Evolutionary conservation across 1,140 invertebrate genomes (phyloP), one percentile per base, ranked within the genome.

Genomic region (Pectinophora gossypiella): DNA sequence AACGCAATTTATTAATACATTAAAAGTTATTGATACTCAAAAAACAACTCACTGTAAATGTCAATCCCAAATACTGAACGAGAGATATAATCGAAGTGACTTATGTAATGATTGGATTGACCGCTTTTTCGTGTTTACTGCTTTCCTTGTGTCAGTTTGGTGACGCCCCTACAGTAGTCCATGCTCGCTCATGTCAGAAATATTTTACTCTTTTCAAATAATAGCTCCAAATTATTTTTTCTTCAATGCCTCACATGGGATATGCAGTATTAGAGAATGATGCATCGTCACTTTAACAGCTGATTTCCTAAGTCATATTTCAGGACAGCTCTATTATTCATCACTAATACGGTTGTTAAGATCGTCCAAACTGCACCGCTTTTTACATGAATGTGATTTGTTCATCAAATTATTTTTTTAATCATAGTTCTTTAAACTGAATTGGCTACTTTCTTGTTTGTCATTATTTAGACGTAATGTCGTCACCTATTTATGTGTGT

Each of bases 141-240:
- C 88, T 89, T 89, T 89, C 82, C 87, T 89, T 89, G 87, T 89
- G 88, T 88, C 85, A 85, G 81, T 88, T 89, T 89, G 85, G 79
- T 87, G 84, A 85, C 77, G 74, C 68, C 76, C 84, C 80, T 78
- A 74, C 59, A 88, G 88, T 89, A 88, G 85, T 77, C 85, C 85
- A 87, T 87, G 86, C 81, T 88, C 85, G 81, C 83, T 85, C 82
- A 83, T 83, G 68, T 85, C 74, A 79, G 75, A 79, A 68, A 71
- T 83, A 82, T 82, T 84, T 80, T 84, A 74, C 75, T 85, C 68
- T 81, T 83, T 83, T 83, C 64, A 79, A 80, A 78, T 83, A 85
- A 84, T 83, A 78, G 78, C 70, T 82, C 78, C 78, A 61, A 81
- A 62, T 81, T 83, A 82, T 84, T 87, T 84, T 82, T 79, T 85